Percentiles rank a stretch among this genome's conserved stretches.
Conservation (phyloP, 2,888 invertebrate species). For the Diarsia brunnea region DNA sequence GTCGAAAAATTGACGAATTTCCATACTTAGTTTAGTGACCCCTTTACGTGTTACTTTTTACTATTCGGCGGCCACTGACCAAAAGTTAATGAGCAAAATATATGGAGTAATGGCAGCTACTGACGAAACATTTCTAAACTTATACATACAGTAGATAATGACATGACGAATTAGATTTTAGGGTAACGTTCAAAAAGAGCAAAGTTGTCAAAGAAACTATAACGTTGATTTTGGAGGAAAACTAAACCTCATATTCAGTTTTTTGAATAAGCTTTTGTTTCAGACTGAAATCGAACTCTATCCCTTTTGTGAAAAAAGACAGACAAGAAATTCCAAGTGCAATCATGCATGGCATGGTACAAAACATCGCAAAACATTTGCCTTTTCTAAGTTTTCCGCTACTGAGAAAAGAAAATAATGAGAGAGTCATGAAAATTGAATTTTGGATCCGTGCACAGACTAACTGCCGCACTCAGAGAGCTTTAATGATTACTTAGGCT, state of each 20-base stretch:
- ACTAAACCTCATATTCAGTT: background rate
- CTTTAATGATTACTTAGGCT: too few species aligned
- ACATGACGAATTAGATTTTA: background rate
- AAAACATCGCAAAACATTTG: too few species aligned
- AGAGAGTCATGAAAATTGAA: conserved; percentile 7
- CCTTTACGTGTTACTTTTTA: background rate
- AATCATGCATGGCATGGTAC: too few species aligned
- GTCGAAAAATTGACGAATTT: background rate
- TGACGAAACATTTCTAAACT: background rate
- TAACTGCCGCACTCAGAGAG: too few species aligned
- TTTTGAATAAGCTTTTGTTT: background rate
- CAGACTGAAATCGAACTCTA: too few species aligned
- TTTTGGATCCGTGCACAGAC: background rate
- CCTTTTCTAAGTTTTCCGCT: too few species aligned
- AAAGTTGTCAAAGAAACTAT: too few species aligned
- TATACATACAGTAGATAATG: background rate
- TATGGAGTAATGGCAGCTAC: background rate
- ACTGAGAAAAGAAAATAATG: background rate
- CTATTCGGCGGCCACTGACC: background rate
- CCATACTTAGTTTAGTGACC: background rate
- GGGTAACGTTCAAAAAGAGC: too few species aligned
- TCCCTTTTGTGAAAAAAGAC: background rate
- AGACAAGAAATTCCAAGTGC: too few species aligned
- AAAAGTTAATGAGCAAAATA: background rate
- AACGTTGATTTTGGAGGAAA: too few species aligned